Percentiles rank a stretch among this genome's conserved stretches.
Conservation (phyloP, 2,113 vertebrate species). For the Speoplatyrhinus poulsoni region DNA sequence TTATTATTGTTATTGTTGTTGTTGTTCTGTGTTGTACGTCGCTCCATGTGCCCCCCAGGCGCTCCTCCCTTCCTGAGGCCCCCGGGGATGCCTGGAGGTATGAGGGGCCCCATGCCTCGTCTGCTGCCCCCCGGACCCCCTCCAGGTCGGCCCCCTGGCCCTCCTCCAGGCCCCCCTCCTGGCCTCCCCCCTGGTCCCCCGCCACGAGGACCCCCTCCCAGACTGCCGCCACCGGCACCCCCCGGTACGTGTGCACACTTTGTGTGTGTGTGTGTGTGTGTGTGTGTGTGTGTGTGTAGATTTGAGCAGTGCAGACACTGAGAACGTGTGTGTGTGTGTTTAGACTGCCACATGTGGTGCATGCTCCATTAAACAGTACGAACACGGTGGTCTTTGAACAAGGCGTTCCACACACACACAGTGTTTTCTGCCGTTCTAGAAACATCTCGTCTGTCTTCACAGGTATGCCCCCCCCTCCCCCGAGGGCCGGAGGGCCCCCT, state of each 20-base stretch:
- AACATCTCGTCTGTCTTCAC: slow-evolving; percentile 6
- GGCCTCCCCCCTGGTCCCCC: slow-evolving; percentile 95
- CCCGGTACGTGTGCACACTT: slow-evolving; percentile 79
- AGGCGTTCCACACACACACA: neutral
- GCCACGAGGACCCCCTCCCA: slow-evolving; percentile 92
- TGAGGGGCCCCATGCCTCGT: slow-evolving; percentile 90
- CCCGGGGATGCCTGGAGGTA: slow-evolving; percentile 87
- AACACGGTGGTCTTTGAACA: neutral
- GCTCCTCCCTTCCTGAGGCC: slow-evolving; percentile 96
- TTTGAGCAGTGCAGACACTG: neutral
- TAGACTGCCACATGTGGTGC: neutral
- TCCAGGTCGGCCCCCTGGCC: slow-evolving; percentile 92
- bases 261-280: neutral
- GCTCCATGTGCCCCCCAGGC: slow-evolving; percentile 68
- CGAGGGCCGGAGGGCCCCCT: slow-evolving; percentile 83
- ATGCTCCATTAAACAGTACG: neutral
- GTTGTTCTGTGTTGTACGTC: neutral
- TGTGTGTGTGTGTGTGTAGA: neutral
- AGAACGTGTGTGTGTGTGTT: neutral
- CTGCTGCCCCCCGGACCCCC: slow-evolving; percentile 94
- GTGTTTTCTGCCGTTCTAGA: neutral
- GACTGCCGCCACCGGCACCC: slow-evolving; percentile 90
- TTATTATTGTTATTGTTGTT: neutral
- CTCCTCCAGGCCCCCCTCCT: slow-evolving; percentile 92
- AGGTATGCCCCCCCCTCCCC: slow-evolving; percentile 96